Conservation (phyloP, 2,797 vertebrate species). For the Gila robusta region DNA sequence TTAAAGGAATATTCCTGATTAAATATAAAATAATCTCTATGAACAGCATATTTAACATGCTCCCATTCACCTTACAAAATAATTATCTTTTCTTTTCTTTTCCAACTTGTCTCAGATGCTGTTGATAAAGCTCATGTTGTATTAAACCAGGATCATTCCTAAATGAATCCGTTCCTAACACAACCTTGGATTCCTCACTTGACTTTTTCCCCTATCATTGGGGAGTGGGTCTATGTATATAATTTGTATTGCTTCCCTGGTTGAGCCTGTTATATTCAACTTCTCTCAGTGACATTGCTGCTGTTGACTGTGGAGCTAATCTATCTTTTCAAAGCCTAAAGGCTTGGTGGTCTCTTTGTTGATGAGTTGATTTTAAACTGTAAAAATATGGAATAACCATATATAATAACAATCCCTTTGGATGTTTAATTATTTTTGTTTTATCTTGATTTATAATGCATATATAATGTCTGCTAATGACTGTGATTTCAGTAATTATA, state of each 20-base stretch:
- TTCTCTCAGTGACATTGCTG: conserved; percentile 74
- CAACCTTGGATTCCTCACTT: background rate
- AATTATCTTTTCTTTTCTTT: background rate
- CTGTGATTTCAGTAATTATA: too few species aligned
- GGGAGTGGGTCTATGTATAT: conserved; percentile 65
- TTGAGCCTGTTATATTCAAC: conserved; percentile 68
- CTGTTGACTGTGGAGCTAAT: conserved; percentile 68
- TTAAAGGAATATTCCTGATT: background rate
- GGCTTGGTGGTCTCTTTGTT: conserved; percentile 6
- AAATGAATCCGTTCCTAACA: background rate
- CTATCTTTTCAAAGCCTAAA: conserved; percentile 16
- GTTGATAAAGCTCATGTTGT: background rate
- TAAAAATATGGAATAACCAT: background rate
- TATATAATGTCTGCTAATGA: too few species aligned
- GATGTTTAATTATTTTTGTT: background rate
- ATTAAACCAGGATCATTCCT: background rate
- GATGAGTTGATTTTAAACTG: conserved; percentile 1
- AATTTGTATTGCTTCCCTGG: conserved; percentile 67
- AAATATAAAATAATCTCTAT: background rate
- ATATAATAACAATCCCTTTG: background rate
- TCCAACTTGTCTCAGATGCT: background rate
- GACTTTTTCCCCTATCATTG: conserved; percentile 55
- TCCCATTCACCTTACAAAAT: background rate
- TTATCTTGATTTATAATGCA: background rate
- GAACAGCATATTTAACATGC: background rate